Base-by-base conservation (phyloP, 2,888 invertebrate species). In the Prosopocoilus inquinatus region DNA sequence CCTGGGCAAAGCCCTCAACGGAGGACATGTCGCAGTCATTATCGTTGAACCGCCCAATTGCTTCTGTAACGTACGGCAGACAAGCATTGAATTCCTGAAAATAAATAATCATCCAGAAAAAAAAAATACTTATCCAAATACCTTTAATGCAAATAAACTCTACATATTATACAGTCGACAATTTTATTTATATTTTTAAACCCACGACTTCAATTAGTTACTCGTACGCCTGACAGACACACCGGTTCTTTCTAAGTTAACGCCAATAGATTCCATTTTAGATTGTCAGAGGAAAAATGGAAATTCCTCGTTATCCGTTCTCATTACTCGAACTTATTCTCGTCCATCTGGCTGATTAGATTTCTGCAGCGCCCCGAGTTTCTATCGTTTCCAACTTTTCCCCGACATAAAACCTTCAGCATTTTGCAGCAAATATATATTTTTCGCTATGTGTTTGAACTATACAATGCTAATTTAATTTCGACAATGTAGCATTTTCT, bases 11-110 rank as follows among this genome's bases (percentile, higher is more conserved):
- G 58, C 56, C 50, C 58, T 62, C 54, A 57, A 48, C 3, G 20
- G 53, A 43, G 55, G 38, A 55, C 62, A 62, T 70, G 68, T 66
- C 68, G 70, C 68, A 70, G 67, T 69, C 70, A 70, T 70, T 69
- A 70, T 62, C 47, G 58, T 60, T 59, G 67, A 64, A 66, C 65
- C 67, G 68, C 69, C 69, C 69, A 66, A 65, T 62, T 64, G 60
- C 64, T 55, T 62, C 54, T 58, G 56, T 60, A 60, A 62, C 60
- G 57, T 63, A 59, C 52, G 61, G 56, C 55, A 61, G 62, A 60
- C 63, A 55, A 63, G 59, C 60, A 64, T 59, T 57, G 59, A 67
- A 67, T 64, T 67, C 68, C 66, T 67, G 66, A 64, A 67, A 68
- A 64, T 64, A 65, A 68, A 66, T 63, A 62, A 63, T 28, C 20